These are phyloP conservation scores for Drosophila quasianomalipes DNA, from an alignment of 2,888 invertebrate genomes.

Conservation along the genomic window DNA sequence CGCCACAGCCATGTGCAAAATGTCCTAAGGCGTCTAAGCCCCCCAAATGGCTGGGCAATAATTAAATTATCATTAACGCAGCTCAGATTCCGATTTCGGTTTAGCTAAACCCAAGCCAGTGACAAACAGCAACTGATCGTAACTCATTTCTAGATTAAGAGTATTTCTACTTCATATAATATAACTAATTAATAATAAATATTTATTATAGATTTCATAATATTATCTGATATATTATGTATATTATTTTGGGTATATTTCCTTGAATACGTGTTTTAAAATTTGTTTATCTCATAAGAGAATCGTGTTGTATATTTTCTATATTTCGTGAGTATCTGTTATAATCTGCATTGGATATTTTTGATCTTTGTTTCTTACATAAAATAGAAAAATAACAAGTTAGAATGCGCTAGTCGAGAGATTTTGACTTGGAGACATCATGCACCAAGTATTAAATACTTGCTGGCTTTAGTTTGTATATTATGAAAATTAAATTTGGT, in stretches of 20 bases:
- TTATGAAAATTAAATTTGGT: neutral
- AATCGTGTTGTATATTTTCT: neutral
- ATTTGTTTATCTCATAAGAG: neutral
- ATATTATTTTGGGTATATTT: neutral
- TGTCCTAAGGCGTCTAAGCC: constrained; percentile 64
- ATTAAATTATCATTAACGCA: constrained; percentile 75
- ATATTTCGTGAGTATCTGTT: neutral
- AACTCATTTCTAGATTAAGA: neutral
- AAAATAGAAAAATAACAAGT: neutral
- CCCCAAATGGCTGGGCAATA: constrained; percentile 44
- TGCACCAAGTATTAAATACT: neutral
- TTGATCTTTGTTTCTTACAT: neutral
- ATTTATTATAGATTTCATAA: neutral
- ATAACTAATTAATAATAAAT: neutral
- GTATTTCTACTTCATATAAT: neutral
- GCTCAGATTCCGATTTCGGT: constrained; percentile 33
- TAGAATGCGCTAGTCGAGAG: neutral
- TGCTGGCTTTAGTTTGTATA: neutral
- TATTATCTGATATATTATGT: no score
- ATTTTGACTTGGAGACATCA: rapidly evolving
- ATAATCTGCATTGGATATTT: neutral
- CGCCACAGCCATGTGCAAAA: constrained; percentile 56
- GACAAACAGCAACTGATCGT: neutral
- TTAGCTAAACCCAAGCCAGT: constrained; percentile 26
- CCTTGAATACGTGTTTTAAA: neutral